Evolutionary conservation across 2,888 invertebrate genomes (phyloP), one percentile per base, ranked within the genome.

Genomic region (Ichneumoninae sp.): DNA sequence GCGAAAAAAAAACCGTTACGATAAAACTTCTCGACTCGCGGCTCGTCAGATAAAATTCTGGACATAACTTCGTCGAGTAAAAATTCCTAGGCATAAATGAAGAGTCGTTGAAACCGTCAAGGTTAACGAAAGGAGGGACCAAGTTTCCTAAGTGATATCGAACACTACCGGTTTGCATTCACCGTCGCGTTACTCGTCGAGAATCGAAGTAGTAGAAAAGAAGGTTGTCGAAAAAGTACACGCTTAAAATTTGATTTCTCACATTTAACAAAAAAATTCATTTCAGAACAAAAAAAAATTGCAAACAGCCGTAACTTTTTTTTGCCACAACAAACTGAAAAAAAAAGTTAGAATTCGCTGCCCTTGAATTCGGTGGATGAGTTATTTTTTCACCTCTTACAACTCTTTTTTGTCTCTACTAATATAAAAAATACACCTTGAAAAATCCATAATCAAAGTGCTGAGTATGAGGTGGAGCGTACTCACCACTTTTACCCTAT

Each of bases 131-230:
- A 63, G 33, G 33, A 63, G 33, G 16, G 33, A 16, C 33, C 33
- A 16, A 16, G 33, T 33, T 63, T 63, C 63, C 63, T 63, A 63
- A 63, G 63, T 63, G n/a, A 33, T 30, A 33, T 63, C 30, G 16
- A 33, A 19, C 33, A 65, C 50, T 50, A 52, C 47, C 33, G 50
- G 65, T 36, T 50, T 75, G 3, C 16, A 13, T 26, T 71, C 40
- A 6, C 36, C 22, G 30, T 68, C 47, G 22, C 68, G 19, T 36
- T 3, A 30, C 4, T 7, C 65, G 33, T 19, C 22, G 1, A 22
- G 44, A 13, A 16, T 47, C 44, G 26, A 26, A 26, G 3, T 2
- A 47, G 3, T 16, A 16, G 16, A 13, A 47, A 47, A 47, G 3
- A 47, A 4, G 3, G 4, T 47, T 47, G 3, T 4, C 4, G 0